Base-by-base conservation (phyloP, 2,888 invertebrate genomes). In the Andrena minutula region DNA sequence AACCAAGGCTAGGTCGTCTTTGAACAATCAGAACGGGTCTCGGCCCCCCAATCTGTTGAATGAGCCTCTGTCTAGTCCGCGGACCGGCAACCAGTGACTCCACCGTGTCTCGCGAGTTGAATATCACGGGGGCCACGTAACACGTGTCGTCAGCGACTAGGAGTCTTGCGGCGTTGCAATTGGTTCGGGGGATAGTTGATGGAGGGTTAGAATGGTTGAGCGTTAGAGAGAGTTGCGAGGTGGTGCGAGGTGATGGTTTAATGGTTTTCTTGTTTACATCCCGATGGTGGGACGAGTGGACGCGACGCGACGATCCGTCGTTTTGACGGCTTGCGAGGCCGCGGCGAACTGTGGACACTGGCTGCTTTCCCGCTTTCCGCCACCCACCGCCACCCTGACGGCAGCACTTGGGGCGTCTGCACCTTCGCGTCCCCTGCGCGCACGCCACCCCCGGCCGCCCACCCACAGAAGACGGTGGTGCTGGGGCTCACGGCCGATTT, bases 351-450 rank as follows among this genome's bases (percentile, higher is more conserved):
- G 91, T 88, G 72, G 75, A 77, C 68, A 58, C 72, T 68, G 82
- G 84, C 75, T 85, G 91, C 91, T 92, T 92, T 92, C 91, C 92
- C 91, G 89, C 92, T 91, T 91, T 90, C 90, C 87, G 71, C 81
- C 73, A 79, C 78, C 84, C 83, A 68, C 78, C 75, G 65, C 84
- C 81, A 82, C 84, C 86, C 88, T 79, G 82, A 78, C 79, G 77
- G 80, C 83, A 73, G 71, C 83, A 77, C 81, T 72, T 53, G 53
- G 58, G 69, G 49, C 51, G 72, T 78, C 66, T 58, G 71, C 82
- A 75, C 82, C 77, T 71, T 49, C 23, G 63, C 65, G n/a, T 51
- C 32, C 68, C 75, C 65, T 74, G 71, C 84, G 71, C 83, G 73
- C 30, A 66, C 82, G 63, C 84, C 82, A 75, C 75, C 82, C 82